These are phyloP conservation scores for Polyergus mexicanus DNA, from an alignment of 1,140 invertebrate genomes.

Conservation along the genomic window DNA sequence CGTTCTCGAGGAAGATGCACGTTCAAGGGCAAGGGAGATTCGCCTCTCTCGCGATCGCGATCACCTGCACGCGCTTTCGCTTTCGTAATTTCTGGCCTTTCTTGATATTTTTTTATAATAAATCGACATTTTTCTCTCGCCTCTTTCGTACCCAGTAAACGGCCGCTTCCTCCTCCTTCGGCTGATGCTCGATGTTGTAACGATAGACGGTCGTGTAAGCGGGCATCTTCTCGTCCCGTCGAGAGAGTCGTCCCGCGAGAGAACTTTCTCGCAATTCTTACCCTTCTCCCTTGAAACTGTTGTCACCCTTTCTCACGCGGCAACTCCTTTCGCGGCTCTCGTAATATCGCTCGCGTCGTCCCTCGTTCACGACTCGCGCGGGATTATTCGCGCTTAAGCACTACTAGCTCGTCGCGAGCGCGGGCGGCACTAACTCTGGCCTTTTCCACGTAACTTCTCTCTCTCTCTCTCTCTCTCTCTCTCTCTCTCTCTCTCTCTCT, in stretches of 20 bases:
- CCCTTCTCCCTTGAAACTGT: background rate
- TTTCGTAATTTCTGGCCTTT: background rate
- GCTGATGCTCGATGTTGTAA: constrained; percentile 78
- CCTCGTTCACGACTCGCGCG: constrained; percentile 49
- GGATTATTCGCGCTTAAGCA: constrained; percentile 78
- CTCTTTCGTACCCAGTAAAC: constrained; percentile 83
- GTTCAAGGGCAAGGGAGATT: constrained; percentile 26
- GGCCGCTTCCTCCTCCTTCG: constrained; percentile 83
- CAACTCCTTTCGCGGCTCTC: constrained; percentile 27
- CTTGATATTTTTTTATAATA: background rate
- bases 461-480: constrained; percentile 33
- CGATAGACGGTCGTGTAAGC: constrained; percentile 81
- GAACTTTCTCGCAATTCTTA: constrained; percentile 15
- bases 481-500: constrained; percentile 28
- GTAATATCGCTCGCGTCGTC: constrained; percentile 41
- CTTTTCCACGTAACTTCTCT: constrained; percentile 80
- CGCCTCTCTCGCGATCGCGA: background rate
- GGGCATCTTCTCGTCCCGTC: constrained; percentile 78
- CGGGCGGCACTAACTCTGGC: constrained; percentile 84
- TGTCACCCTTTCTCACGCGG: constrained; percentile 48
- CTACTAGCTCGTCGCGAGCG: constrained; percentile 83
- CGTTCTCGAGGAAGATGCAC: background rate
- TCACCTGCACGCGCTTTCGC: background rate
- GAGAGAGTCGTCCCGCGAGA: constrained; percentile 15
- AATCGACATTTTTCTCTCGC: background rate